Conservation (phyloP, 2,113 vertebrate genomes). For the Electrona antarctica region DNA sequence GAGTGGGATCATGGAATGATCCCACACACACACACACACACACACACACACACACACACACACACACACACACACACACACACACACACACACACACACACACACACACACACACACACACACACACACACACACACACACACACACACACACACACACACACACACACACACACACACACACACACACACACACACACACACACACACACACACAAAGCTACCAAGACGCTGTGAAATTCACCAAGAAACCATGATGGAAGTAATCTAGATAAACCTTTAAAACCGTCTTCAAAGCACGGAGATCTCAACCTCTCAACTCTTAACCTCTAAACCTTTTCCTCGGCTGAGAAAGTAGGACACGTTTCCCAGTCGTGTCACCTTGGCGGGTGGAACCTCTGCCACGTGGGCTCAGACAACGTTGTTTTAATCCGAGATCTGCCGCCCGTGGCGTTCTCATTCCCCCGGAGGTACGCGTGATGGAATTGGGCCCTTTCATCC, state of each 20-base stretch:
- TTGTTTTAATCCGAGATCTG: conserved; percentile 57
- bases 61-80: too few species aligned
- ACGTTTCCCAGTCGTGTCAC: conserved; percentile 61
- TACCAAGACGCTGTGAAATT: conserved; percentile 6
- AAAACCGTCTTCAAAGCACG: conserved; percentile 63
- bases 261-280: conserved; percentile 42
- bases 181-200: too few species aligned
- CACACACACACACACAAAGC: too few species aligned
- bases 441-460: conserved; percentile 47
- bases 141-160: too few species aligned
- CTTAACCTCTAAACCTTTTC: conserved; percentile 45
- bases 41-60: too few species aligned
- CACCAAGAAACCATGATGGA: conserved; percentile 30
- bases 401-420: conserved; percentile 54
- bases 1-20: too few species aligned
- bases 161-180: too few species aligned
- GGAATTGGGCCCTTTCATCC: conserved; percentile 64
- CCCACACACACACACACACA: too few species aligned
- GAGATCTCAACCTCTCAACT: conserved; percentile 15
- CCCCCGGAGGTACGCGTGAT: conserved; percentile 68
- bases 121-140: too few species aligned
- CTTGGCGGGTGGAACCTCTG: conserved; percentile 56
- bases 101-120: too few species aligned
- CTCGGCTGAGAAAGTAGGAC: conserved; percentile 66
- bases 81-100: too few species aligned